Base-by-base conservation (phyloP, 2,797 vertebrate genomes). In the Margarornis squamiger region DNA sequence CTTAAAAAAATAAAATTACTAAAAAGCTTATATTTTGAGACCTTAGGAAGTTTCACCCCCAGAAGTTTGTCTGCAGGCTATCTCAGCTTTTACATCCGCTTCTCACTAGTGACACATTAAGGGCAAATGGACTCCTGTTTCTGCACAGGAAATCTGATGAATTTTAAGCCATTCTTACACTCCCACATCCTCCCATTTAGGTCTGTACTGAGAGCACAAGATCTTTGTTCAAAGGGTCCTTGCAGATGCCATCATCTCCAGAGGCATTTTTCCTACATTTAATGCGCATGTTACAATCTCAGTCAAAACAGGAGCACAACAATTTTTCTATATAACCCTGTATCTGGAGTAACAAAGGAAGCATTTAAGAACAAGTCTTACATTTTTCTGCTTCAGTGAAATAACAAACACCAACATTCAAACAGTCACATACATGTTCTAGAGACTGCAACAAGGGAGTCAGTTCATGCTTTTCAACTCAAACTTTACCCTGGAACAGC, bases 151-250 rank as follows among this genome's bases (percentile, higher is more conserved):
- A 95, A 92, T 75, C 30, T 81, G 59, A 95, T 59, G 39, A 78
- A 88, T 88, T 90, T 90, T 62, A 81, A 95, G 65, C 66, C 66
- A 51, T 52, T 94, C 76, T 84, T 78, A 48, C 23, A 52, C 62
- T 95, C 92, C 77, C 83, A 95, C 90, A 95, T 84, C 93, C 86
- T 94, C 77, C 59, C 71, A 76, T 78, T 89, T 73, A 94, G 24
- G 43, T 45, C n/a, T 51, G 27, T 23, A 80, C 19, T 63, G 16
- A 78, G 10, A 77, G 68, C 66, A 92, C 36, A 68, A 78, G 62
- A 78, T 62, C 73, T 84, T 81, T 86, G 73, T 66, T 84, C 79
- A 88, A 81, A 84, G 66, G 3, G 4, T 62, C 45, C 55, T 45
- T 24, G 27, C 26, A 93, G 70, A 86, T 54, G 82, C 36, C 88